Conservation (phyloP, 2,888 invertebrate species). For the Piscicola geometra region DNA sequence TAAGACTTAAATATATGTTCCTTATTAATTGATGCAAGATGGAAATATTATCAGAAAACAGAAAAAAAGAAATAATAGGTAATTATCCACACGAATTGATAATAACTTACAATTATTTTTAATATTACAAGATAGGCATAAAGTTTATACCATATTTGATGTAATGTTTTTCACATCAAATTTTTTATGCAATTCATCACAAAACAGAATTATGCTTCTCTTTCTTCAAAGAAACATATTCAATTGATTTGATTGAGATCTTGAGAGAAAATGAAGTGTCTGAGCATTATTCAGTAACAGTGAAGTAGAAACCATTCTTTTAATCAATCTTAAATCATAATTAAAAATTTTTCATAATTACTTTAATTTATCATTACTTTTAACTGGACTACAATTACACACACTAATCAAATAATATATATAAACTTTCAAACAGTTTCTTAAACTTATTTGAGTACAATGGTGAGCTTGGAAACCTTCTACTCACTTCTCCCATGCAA, state of each 20-base stretch:
- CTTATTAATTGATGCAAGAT: too few species aligned
- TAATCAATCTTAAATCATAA: slow-evolving; percentile 50
- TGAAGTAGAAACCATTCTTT: too few species aligned
- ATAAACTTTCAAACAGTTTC: slow-evolving; percentile 47
- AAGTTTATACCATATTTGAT: too few species aligned
- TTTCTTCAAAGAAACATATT: slow-evolving; percentile 59
- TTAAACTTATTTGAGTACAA: slow-evolving; percentile 61
- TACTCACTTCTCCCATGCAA: slow-evolving; percentile 65
- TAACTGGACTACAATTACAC: too few species aligned
- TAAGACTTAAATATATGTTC: too few species aligned
- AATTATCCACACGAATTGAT: too few species aligned
- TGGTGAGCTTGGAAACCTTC: slow-evolving; percentile 62
- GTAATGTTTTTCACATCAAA: too few species aligned
- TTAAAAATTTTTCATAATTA: not conserved
- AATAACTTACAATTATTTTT: too few species aligned
- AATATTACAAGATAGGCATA: too few species aligned
- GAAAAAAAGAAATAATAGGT: slow-evolving; percentile 1
- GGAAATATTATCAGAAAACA: not conserved
- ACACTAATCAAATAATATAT: not conserved
- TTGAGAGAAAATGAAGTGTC: slow-evolving; percentile 62
- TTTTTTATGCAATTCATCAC: too few species aligned
- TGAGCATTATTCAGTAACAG: slow-evolving; percentile 65
- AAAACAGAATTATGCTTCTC: slow-evolving; percentile 10
- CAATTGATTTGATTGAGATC: slow-evolving; percentile 63
- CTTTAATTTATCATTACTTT: too few species aligned